A percentile compares a stretch with the other conserved stretches of the same genome.
Conservation (phyloP, 2,113 vertebrate species). For the Oophaga pumilio region DNA sequence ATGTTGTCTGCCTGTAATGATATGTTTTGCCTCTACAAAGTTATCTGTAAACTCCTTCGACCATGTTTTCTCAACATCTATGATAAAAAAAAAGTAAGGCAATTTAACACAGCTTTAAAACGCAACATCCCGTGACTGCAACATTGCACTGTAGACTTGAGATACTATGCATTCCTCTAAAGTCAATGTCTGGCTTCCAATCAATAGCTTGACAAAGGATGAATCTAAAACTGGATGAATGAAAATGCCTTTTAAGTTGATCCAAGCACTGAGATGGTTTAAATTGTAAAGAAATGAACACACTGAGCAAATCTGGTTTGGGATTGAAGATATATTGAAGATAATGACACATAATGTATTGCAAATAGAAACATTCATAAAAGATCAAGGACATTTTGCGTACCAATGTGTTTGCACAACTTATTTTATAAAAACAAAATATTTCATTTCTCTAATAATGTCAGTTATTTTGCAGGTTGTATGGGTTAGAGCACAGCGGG, state of each 20-base stretch:
- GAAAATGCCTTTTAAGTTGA: constrained; percentile 9
- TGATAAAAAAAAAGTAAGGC: neutral
- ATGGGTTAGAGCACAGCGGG: too few species aligned
- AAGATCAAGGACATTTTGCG: neutral
- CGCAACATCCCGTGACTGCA: neutral
- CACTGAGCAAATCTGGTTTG: neutral
- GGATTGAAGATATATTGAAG: neutral
- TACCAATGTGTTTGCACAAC: neutral
- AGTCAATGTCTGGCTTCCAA: constrained; percentile 1
- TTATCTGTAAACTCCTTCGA: neutral
- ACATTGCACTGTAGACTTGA: neutral
- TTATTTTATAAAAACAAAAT: neutral
- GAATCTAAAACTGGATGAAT: constrained; percentile 16
- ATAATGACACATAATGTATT: neutral
- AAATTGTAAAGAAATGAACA: constrained; percentile 1
- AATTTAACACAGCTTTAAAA: neutral
- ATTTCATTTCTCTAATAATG: neutral
- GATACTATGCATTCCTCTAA: neutral
- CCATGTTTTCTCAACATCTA: neutral
- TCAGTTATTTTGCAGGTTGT: neutral
- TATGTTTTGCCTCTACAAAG: neutral
- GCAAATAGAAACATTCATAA: constrained; percentile 3
- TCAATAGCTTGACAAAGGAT: neutral
- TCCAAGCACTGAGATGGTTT: constrained; percentile 30
- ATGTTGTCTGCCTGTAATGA: neutral